Base-by-base conservation (phyloP, 30 jellyfish, hydroid and myxozoan species). In the Nemopilema nomurai region DNA sequence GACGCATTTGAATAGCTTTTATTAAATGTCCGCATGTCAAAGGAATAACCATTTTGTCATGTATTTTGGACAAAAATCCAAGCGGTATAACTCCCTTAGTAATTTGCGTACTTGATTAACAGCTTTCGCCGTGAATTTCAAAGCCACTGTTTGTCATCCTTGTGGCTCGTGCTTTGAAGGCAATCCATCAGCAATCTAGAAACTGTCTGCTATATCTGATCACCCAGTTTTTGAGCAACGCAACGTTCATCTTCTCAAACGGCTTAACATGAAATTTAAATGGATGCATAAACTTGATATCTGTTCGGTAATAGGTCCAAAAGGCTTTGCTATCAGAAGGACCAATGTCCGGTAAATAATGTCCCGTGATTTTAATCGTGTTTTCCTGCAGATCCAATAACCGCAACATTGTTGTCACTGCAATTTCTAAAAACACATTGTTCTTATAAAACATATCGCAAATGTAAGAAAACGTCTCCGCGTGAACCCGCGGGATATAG, bases 241-340 rank as follows among this genome's bases (percentile, higher is more conserved):
- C 97, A 17, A 64, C 85, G 41, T 90, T 90, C 93, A 90, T 83
- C 21, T 90, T 65, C 25, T 79, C 79, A 23, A 67, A 74, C 21
- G 77, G 29, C 49, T 83, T 79, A 17, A 73, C 88, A 51, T 90
- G 97, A 26, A 92, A 82, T 82, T 92, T 92, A 28, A 92, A 75
- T 62, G 98, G 98, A 81, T 92, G 98, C 82, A 92, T 82, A 26
- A 92, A 87, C 20, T 85, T 86, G 8, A 92, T 69, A 50, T 85
- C 92, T 8, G 88, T 81, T 28, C 87, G 83, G 89, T 92, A 92
- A 67, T 66, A 75, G 49, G 84, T 80, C 96, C 96, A 86, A 65
- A 92, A 86, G 8, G 96, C 87, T 50, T 49, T 67, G 68, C 92
- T 69, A 71, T 87, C 98, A 71, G 94, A 74, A 16, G 67, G 77